Percentiles rank a stretch among this genome's conserved stretches.
These are phyloP conservation scores for Phyllostomus hastatus DNA, from an alignment of 2,113 vertebrate species.

Conservation along the genomic window DNA sequence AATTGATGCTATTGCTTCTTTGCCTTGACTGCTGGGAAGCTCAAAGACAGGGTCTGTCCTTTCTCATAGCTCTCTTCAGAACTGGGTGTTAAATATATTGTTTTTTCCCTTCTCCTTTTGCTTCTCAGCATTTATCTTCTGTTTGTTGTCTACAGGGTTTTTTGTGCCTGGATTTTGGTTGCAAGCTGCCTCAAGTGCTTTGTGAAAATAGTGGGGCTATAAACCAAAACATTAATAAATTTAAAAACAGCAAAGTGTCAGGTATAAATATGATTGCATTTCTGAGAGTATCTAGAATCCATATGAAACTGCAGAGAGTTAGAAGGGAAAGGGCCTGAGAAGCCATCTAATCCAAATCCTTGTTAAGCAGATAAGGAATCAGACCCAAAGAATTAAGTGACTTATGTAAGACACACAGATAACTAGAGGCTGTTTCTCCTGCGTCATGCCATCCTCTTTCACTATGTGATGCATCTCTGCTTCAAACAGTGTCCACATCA, in stretches of 20 bases:
- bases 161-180: not conserved
- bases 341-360: not conserved
- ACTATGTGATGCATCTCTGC: not conserved
- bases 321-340: not conserved
- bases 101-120: not conserved
- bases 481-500: not conserved
- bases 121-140: not conserved
- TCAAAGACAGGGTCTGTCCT: not conserved
- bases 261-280: not conserved
- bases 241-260: not conserved
- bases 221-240: not conserved
- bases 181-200: not conserved
- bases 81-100: not conserved
- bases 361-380: not conserved
- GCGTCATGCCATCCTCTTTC: not conserved
- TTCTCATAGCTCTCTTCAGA: not conserved
- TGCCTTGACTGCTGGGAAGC: not conserved
- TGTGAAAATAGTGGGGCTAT: not conserved
- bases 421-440: not conserved
- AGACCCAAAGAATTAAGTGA: not conserved
- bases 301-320: not conserved
- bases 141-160: not conserved
- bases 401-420: not conserved
- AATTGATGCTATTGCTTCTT: not conserved
- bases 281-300: not conserved